Conservation (phyloP, 2,113 vertebrate genomes). For the Protomyctophum bolini region DNA sequence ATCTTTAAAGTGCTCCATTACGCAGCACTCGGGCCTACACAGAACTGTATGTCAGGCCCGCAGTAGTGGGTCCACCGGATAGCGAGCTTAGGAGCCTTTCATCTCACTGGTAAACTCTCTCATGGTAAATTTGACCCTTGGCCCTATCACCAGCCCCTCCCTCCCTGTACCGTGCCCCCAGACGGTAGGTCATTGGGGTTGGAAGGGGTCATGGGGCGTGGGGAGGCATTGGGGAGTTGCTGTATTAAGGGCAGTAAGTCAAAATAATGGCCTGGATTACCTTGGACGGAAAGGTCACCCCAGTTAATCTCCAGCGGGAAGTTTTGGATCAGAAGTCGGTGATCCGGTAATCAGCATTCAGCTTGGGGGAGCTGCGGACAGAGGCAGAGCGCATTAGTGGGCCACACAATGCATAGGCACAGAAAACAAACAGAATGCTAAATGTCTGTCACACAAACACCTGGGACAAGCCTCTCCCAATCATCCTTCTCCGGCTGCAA, state of each 20-base stretch:
- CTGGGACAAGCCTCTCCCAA: background rate
- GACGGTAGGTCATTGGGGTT: constrained; percentile 12
- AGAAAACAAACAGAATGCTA: constrained; percentile 8
- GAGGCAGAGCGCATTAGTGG: background rate
- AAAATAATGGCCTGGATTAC: constrained; percentile 38
- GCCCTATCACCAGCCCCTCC: background rate
- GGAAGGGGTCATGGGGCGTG: background rate
- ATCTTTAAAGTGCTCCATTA: background rate
- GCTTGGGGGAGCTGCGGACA: background rate
- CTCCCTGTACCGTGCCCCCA: constrained; percentile 3
- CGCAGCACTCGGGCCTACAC: background rate
- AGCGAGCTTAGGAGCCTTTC: background rate
- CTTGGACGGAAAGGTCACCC: constrained; percentile 21
- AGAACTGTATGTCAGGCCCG: background rate
- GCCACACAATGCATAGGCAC: constrained; percentile 5
- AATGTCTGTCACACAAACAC: constrained; percentile 5
- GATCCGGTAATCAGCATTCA: constrained; percentile 22
- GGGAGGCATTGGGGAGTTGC: background rate
- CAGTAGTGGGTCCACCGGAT: background rate
- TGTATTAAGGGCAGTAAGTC: constrained; percentile 42
- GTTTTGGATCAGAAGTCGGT: constrained; percentile 39
- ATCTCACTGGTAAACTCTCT: constrained; percentile 3
- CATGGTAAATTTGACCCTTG: constrained; percentile 18
- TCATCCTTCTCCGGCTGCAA: background rate
- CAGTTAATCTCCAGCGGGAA: constrained; percentile 34